Evolutionary conservation across 2,113 vertebrate species (phyloP).

Genomic region (Terrapene triunguis): DNA sequence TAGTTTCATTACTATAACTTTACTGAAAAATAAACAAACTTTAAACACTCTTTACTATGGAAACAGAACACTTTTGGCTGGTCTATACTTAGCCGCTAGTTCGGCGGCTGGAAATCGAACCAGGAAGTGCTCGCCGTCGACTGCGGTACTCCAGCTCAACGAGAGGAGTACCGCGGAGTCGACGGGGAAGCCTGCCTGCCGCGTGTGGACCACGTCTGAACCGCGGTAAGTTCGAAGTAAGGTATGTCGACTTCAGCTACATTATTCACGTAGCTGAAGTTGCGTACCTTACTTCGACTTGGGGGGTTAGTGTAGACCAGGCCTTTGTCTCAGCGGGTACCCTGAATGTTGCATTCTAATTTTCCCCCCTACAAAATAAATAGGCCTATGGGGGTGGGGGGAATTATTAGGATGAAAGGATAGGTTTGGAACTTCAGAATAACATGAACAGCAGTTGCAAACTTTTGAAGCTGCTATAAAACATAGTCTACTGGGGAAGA

Average conservation of each 20-base stretch:
- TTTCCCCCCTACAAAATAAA: not conserved
- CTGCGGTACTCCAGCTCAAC: too few species aligned
- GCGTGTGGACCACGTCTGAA: too few species aligned
- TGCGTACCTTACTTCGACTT: too few species aligned
- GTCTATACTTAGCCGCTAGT: too few species aligned
- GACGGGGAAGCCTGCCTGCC: too few species aligned
- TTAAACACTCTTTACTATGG: slow-evolving; percentile 59
- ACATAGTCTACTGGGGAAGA: not conserved
- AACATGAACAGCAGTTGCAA: slow-evolving; percentile 46
- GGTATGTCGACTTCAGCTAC: too few species aligned
- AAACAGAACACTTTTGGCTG: slow-evolving; percentile 65
- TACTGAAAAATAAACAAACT: slow-evolving; percentile 65
- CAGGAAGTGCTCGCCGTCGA: too few species aligned
- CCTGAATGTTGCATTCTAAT: slow-evolving; percentile 33
- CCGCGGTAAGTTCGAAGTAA: too few species aligned
- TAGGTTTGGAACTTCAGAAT: slow-evolving; percentile 48
- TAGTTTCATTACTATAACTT: slow-evolving; percentile 42
- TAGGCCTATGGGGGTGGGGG: not conserved
- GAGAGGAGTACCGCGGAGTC: too few species aligned
- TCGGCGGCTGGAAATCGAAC: too few species aligned
- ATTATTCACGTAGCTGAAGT: too few species aligned
- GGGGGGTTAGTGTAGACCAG: too few species aligned
- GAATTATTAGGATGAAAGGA: slow-evolving; percentile 55
- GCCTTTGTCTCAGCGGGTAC: slow-evolving; percentile 62
- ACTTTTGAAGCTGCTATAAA: slow-evolving; percentile 45